These are phyloP conservation scores for Polyploca ridens DNA, from an alignment of 2,888 invertebrate species.

Conservation along the genomic window DNA sequence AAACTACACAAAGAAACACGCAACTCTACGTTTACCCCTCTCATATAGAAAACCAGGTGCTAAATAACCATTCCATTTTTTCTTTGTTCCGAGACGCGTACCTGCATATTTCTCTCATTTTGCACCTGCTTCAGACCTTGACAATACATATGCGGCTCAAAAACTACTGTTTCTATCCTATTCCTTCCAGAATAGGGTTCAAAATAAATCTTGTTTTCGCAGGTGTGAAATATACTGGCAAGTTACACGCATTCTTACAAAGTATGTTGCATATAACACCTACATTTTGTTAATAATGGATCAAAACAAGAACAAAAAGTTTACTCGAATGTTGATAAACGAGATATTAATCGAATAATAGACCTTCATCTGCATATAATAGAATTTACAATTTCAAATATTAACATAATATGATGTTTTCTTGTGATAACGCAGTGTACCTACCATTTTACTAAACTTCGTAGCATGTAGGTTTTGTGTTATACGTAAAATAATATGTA, in stretches of 20 bases:
- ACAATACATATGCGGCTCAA: constrained; percentile 7
- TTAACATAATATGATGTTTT: constrained; percentile 44
- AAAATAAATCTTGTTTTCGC: constrained; percentile 13
- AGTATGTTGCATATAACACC: constrained; percentile 42
- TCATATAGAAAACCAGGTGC: constrained; percentile 41
- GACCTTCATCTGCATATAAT: constrained; percentile 50
- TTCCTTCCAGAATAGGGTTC: constrained; percentile 17
- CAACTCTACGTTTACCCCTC: constrained; percentile 25
- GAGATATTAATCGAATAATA: constrained; percentile 36
- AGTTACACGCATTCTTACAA: not conserved
- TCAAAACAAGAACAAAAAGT: constrained; percentile 36
- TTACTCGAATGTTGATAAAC: constrained; percentile 26
- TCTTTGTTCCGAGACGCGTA: constrained; percentile 45
- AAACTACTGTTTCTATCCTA: constrained; percentile 19
- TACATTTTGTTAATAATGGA: not conserved
- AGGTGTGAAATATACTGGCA: not conserved
- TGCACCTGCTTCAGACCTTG: constrained; percentile 41
- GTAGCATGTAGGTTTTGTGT: not conserved
- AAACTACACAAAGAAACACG: constrained; percentile 1
- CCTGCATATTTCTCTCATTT: constrained; percentile 51
- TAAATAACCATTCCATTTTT: constrained; percentile 37
- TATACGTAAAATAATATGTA: too few species aligned
- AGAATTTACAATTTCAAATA: constrained; percentile 43
- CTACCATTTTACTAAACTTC: not conserved
- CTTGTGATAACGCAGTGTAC: constrained; percentile 36